Conservation (phyloP, 53 echinoderm and acorn worm genomes). For the Henricia sp. region DNA sequence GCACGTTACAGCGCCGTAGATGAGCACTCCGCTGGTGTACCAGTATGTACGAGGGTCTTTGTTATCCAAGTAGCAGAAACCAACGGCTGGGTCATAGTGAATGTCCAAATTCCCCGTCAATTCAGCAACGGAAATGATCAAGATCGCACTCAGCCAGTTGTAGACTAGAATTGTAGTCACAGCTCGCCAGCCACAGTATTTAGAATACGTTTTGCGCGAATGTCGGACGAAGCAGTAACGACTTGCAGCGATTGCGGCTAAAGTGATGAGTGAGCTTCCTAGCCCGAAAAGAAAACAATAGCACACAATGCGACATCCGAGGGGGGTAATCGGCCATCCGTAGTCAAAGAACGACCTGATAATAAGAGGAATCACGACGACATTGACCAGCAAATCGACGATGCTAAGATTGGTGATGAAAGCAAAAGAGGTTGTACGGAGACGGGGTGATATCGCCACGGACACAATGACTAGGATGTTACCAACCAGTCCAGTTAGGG, state of each 20-base stretch:
- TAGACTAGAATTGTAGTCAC: constrained; percentile 23
- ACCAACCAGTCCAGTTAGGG: constrained; percentile 65
- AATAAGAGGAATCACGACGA: constrained; percentile 55
- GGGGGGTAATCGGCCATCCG: neutral
- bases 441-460: constrained; percentile 57
- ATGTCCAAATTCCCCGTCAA: too few relatives aligned
- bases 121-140: too few relatives aligned
- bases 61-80: constrained; percentile 51
- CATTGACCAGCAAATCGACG: constrained; percentile 68
- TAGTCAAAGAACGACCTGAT: constrained; percentile 33
- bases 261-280: constrained; percentile 62
- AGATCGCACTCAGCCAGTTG: constrained; percentile 74
- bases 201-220: constrained; percentile 32
- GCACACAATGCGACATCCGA: constrained; percentile 39
- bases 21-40: constrained; percentile 4
- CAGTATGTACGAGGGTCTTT: constrained; percentile 43
- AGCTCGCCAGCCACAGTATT: constrained; percentile 50
- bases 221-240: constrained; percentile 60
- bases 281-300: constrained; percentile 37
- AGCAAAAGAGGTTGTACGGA: constrained; percentile 56
- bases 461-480: constrained; percentile 66
- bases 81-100: constrained; percentile 13
- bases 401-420: constrained; percentile 71
- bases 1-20: constrained; percentile 32
- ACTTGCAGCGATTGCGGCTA: constrained; percentile 57